Base-by-base conservation (phyloP, 2,888 invertebrate genomes). In the Apamea sordens region DNA sequence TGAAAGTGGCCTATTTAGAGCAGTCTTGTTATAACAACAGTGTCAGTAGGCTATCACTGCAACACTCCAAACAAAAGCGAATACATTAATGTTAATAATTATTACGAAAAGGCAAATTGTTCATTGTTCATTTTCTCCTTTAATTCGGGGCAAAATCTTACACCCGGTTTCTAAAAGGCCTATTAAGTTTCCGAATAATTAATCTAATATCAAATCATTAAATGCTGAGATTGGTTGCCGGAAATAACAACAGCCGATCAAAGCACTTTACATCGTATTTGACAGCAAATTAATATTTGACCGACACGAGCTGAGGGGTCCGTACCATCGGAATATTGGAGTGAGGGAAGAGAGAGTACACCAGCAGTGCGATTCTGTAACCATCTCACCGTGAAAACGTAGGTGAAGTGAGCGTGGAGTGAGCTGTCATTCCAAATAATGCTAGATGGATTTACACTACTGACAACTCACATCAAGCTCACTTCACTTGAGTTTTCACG, bases 61-160 rank as follows among this genome's bases (percentile, higher is more conserved):
- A 91, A 91, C 92, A 92, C 91, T 90, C 89, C 90, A 92, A 92
- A 91, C 91, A 91, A 92, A 91, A 92, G 91, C 91, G 89, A 89
- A 91, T 90, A 88, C 84, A 89, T 89, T 87, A 90, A 80, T 86
- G 86, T 88, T 89, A 89, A 87, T 88, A 56, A 56, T 56, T 10
- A 85, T 53, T 78, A 86, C 72, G 69, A 73, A 8, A 83, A 85
- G 77, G 76, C 77, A 77, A 85, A 79, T 85, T 73, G 72, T 72
- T 84, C 70, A 36, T 76, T 84, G 79, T 83, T 74, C 59, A 76
- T 72, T 79, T 82, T 74, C 64, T 47, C 50, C 50, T 79, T 69
- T 67, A 59, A 83, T 76, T 65, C 28, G 61, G 72, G 79, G 47
- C 18, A 81, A 59, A 53, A 70, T 70, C 70, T 76, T 56, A 81